phyloP scores from a whole-genome alignment of 2,888 invertebrate species.

The Trachelus troglodyta region DNA sequence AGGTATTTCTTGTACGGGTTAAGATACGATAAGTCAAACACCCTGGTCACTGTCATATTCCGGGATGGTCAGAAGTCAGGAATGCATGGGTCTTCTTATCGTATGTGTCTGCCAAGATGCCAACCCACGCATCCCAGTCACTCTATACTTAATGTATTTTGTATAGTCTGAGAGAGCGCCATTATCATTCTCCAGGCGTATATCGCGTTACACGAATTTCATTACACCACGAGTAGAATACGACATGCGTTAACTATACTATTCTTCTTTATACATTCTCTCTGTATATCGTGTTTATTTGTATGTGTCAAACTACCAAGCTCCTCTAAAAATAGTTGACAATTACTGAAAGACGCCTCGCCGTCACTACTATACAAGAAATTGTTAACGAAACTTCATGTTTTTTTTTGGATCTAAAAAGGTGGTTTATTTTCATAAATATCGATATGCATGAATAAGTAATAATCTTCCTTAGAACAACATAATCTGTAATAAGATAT shows the following conservation, averaged over 20 bases:
- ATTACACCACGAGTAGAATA: neutral
- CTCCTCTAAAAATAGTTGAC: neutral
- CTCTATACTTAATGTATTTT: neutral
- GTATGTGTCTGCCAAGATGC: neutral
- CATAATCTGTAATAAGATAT: no score
- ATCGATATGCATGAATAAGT: no score
- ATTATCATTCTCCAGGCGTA: neutral
- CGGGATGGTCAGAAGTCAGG: neutral
- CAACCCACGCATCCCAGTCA: neutral
- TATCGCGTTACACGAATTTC: neutral
- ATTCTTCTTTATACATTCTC: neutral
- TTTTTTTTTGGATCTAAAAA: no score
- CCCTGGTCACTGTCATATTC: neutral
- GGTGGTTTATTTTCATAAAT: no score
- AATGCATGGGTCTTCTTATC: neutral
- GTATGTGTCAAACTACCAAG: neutral
- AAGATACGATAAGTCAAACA: neutral
- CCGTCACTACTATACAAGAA: neutral
- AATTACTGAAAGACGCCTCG: neutral
- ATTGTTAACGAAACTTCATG: neutral
- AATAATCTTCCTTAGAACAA: no score
- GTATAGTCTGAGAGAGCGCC: no score
- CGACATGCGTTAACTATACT: neutral
- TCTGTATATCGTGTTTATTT: no score
- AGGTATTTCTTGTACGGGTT: neutral